Base-by-base conservation (phyloP, 1,140 invertebrate species). In the Seison nebaliae region DNA sequence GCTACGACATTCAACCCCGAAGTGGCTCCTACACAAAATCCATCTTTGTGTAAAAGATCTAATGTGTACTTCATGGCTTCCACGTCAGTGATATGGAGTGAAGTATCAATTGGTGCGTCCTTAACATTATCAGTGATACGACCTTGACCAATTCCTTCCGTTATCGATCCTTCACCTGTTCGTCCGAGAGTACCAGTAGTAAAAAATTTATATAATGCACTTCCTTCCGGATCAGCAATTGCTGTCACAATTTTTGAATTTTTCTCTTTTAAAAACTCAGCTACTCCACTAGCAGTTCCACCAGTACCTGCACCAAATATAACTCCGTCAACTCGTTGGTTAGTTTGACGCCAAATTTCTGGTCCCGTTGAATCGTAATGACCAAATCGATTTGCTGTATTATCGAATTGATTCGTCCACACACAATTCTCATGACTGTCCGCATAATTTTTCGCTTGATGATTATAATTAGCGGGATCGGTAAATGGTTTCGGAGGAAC, bases 331-430 rank as follows among this genome's bases (percentile, higher is more conserved):
- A 59, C 52, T 43, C 50, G 53, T 2, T 54, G 53, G 36, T 49
- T 47, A 21, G 62, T 64, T 44, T 64, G 54, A 22, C 49, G 37
- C 59, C 59, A 65, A 21, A 65, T 64, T 50, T 65, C 63, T 23
- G 61, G 61, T 9, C 62, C 63, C 14, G 63, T 65, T 7, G 57
- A 60, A 35, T 55, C 53, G 14, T 59, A 49, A 39, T 64, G 62
- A 9, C 57, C 55, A 23, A 39, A 36, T 36, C 47, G 49, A 34
- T 64, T 64, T 11, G 57, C 58, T 14, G 46, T 46, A 37, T 62
- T 63, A 36, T 63, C 58, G 50, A 63, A 63, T 47, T 63, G 60
- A 31, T 63, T 53, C 4, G 58, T 59, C 48, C 58, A 60, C 1
- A 55, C 47, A 34, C 56, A 53, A 46, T 59, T 59, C 3, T 53